Base-by-base conservation (phyloP, 2,113 vertebrate species). In the Parus major region DNA sequence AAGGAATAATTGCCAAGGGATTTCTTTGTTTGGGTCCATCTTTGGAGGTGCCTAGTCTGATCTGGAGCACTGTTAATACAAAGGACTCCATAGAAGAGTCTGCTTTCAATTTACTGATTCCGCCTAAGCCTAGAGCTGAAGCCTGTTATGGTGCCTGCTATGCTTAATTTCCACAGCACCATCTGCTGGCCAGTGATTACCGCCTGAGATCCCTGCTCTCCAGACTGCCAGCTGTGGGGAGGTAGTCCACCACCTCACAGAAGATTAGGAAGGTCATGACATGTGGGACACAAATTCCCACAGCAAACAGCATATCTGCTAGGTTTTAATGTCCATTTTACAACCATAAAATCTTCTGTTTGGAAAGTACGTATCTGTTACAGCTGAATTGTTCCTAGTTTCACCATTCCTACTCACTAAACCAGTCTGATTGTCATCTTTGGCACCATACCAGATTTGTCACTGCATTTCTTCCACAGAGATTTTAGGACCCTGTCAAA, bases 171-270 rank as follows among this genome's bases (percentile, higher is more conserved):
- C 71, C 11, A 3, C 22, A 86, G 21, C 42, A 75, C 76, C n/a
- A 92, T 75, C 97, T 97, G 94, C 97, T 31, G 66, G 95, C 73
- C 39, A 49, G 28, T 31, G 60, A 21, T 24, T 24, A 1, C 46
- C 50, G 41, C 68, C 64, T 47, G 73, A 77, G 80, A 83, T 4
- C 15, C 29, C 23, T 7, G 31, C 46, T 76, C 49, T 41, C 44
- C 49, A 7, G 33, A 15, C 24, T 35, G 15, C 4, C 2, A 0
- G 27, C n/a, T 65, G 10, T 1, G 3, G 49, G 68, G 59, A 79
- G 39, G 25, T 57, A 44, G 20, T 7, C 61, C n/a, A 17, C 7
- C 42, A 22, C 3, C 17, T 27, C 88, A 46, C 6, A 25, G 36
- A 52, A 60, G 52, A 70, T 47, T 61, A 72, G 23, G n/a, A 81